Conservation (phyloP, 2,113 vertebrate species). For the Salvelinus alpinus region DNA sequence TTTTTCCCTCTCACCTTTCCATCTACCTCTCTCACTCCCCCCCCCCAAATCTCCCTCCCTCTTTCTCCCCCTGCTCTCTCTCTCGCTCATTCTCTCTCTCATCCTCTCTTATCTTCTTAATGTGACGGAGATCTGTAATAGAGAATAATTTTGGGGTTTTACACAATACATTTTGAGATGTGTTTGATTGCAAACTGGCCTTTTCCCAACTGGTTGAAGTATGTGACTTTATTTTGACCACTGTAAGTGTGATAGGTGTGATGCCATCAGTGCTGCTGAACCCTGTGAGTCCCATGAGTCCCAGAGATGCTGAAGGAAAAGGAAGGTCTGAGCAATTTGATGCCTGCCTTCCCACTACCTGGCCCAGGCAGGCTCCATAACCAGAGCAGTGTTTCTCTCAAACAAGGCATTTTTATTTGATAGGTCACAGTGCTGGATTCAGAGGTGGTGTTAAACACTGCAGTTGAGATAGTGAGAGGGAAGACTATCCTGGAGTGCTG, state of each 20-base stretch:
- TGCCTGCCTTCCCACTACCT: background rate
- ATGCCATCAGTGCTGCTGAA: constrained; percentile 30
- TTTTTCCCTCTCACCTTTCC: background rate
- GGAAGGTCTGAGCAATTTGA: background rate
- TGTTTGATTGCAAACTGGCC: background rate
- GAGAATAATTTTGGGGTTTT: background rate
- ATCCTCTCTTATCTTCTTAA: background rate
- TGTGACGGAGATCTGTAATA: background rate
- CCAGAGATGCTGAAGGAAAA: too few relatives aligned
- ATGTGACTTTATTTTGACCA: too few relatives aligned
- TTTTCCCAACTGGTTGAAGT: background rate
- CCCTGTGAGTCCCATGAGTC: too few relatives aligned
- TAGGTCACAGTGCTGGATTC: background rate
- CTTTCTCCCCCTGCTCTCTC: background rate
- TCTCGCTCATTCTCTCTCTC: background rate
- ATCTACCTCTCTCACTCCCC: background rate
- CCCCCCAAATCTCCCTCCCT: background rate
- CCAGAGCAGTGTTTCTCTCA: background rate
- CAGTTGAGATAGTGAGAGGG: constrained; percentile 23
- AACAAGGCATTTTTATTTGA: background rate
- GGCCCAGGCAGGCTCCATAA: background rate
- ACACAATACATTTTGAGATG: background rate
- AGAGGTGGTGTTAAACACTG: constrained; percentile 42
- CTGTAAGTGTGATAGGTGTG: background rate
- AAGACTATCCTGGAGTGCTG: too few relatives aligned